These are phyloP conservation scores for Rhodeus uyekii DNA, from an alignment of 2,797 vertebrate genomes.

Conservation along the genomic window DNA sequence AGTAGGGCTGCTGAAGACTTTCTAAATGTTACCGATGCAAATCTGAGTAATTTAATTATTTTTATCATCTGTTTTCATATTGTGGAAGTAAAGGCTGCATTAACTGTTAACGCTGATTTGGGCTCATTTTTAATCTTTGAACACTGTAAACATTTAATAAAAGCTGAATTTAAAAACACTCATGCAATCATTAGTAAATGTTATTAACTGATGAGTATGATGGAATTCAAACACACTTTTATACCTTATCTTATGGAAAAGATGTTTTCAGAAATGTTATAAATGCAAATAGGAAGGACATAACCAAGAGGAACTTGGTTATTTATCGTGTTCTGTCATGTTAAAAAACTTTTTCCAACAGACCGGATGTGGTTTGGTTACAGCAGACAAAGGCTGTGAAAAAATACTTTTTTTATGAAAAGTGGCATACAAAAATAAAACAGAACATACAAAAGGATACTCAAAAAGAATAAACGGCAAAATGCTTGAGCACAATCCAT, in stretches of 20 bases:
- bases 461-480: neutral
- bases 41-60: neutral
- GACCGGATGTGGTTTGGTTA: neutral
- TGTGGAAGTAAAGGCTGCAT: constrained; percentile 5
- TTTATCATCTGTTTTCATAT: constrained; percentile 11
- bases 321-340: neutral
- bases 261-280: neutral
- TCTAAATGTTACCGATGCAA: constrained; percentile 11
- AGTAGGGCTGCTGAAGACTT: constrained; percentile 14
- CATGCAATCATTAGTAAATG: neutral
- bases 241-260: neutral
- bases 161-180: neutral
- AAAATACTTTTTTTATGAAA: neutral
- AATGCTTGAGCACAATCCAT: neutral
- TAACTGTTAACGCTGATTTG: neutral
- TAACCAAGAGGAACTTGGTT: neutral
- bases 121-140: constrained; percentile 17
- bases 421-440: neutral
- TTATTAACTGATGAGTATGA: neutral
- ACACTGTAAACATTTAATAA: constrained; percentile 11
- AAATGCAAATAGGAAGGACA: neutral
- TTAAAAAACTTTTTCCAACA: neutral
- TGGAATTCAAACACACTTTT: neutral
- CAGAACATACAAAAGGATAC: neutral
- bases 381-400: neutral